These are phyloP conservation scores for Rhingia campestris DNA, from an alignment of 2,888 invertebrate genomes.

Conservation along the genomic window DNA sequence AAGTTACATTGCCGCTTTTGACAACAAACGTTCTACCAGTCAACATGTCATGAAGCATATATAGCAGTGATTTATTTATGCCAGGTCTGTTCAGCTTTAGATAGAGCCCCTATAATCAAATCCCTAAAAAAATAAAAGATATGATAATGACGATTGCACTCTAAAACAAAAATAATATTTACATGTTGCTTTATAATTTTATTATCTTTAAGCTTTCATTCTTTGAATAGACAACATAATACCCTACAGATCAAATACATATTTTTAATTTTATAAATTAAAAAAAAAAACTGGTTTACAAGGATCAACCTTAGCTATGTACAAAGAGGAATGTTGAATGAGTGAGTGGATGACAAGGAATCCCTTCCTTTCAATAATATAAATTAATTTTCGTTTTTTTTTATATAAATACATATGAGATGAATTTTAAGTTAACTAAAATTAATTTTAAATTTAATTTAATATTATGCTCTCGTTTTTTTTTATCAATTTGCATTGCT, in stretches of 20 bases:
- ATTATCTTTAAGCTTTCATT: background rate
- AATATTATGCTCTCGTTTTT: background rate
- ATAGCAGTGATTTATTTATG: too few relatives aligned
- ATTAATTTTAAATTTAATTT: background rate
- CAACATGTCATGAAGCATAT: too few relatives aligned
- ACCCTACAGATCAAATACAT: slow-evolving; percentile 16
- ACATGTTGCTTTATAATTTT: too few relatives aligned
- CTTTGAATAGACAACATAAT: background rate
- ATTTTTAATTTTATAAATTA: slow-evolving; percentile 28
- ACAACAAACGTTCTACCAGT: too few relatives aligned
- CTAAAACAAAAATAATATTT: too few relatives aligned
- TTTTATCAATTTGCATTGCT: slow-evolving; percentile 24
- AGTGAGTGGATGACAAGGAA: slow-evolving; percentile 15
- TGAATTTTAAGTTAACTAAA: slow-evolving; percentile 43
- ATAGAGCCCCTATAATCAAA: too few relatives aligned
- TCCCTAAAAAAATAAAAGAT: too few relatives aligned
- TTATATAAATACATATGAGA: slow-evolving; percentile 52
- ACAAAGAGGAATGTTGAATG: background rate
- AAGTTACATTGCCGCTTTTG: too few relatives aligned
- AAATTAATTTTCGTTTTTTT: slow-evolving; percentile 19
- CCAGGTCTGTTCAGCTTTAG: too few relatives aligned
- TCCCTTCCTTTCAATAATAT: slow-evolving; percentile 7
- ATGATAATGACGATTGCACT: too few relatives aligned
- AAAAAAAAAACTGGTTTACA: slow-evolving; percentile 6
- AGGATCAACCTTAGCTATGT: slow-evolving; percentile 26